Conservation (phyloP, 2,888 invertebrate genomes). For the Macrosiphum euphorbiae region DNA sequence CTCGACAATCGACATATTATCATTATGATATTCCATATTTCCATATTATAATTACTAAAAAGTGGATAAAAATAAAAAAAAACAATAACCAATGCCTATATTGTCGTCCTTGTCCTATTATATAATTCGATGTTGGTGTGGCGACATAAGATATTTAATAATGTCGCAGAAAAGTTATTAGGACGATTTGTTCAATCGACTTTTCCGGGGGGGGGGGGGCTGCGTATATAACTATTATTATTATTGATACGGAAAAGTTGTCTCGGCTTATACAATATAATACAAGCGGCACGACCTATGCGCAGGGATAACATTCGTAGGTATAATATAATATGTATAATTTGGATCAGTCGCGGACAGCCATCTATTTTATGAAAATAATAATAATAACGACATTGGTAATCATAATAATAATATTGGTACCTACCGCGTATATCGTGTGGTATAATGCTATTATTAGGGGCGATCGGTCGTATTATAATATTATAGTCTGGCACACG, state of each 20-base stretch:
- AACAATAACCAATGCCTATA: not conserved
- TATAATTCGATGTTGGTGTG: no score
- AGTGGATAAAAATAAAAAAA: not conserved
- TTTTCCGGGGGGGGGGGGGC: not conserved
- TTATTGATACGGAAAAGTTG: not conserved
- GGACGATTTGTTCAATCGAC: not conserved
- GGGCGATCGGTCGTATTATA: not conserved
- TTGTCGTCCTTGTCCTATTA: no score
- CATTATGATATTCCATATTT: not conserved
- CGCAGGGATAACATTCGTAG: not conserved
- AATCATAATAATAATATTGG: not conserved
- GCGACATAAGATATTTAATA: no score
- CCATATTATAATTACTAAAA: not conserved
- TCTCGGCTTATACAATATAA: not conserved
- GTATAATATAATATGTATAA: slow-evolving; percentile 9
- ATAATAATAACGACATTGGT: not conserved
- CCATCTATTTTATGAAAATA: not conserved
- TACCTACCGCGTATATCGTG: not conserved
- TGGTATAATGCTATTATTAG: not conserved
- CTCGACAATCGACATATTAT: no score
- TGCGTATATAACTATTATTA: not conserved
- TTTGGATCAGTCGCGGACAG: slow-evolving; percentile 6
- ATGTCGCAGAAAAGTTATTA: not conserved
- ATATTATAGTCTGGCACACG: not conserved
- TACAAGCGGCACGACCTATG: not conserved